Conservation (phyloP, 2,888 invertebrate species). For the Plebejus argus region DNA sequence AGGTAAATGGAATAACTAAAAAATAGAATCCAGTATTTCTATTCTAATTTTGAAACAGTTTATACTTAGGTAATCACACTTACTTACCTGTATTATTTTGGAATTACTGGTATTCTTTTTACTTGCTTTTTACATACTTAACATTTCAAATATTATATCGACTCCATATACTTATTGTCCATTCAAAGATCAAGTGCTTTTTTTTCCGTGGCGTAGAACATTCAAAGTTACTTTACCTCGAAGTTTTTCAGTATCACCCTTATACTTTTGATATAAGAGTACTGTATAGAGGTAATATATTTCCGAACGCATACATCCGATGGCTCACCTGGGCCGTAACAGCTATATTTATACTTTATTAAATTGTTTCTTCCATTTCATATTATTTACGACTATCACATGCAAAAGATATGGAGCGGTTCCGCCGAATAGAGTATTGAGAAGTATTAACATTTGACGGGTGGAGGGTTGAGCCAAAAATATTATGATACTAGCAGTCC, state of each 20-base stretch:
- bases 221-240: background rate
- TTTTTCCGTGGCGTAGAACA: conserved; percentile 54
- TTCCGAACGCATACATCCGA: conserved; percentile 42
- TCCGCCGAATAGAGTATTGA: background rate
- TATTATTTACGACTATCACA: conserved; percentile 17
- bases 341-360: conserved; percentile 36
- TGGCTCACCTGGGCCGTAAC: conserved; percentile 61
- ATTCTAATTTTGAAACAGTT: background rate
- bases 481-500: too few relatives aligned
- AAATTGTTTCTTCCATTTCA: conserved; percentile 30
- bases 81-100: background rate
- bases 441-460: background rate
- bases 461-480: background rate
- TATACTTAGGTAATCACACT: background rate
- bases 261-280: background rate
- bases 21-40: background rate
- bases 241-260: background rate
- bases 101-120: background rate
- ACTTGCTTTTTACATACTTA: background rate
- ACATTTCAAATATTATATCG: conserved; percentile 32
- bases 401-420: background rate
- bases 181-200: conserved; percentile 72
- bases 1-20: background rate
- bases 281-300: background rate
- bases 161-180: conserved; percentile 50